Evolutionary conservation across 2,797 vertebrate species (phyloP).

Genomic region (Melanotaenia boesemani): DNA sequence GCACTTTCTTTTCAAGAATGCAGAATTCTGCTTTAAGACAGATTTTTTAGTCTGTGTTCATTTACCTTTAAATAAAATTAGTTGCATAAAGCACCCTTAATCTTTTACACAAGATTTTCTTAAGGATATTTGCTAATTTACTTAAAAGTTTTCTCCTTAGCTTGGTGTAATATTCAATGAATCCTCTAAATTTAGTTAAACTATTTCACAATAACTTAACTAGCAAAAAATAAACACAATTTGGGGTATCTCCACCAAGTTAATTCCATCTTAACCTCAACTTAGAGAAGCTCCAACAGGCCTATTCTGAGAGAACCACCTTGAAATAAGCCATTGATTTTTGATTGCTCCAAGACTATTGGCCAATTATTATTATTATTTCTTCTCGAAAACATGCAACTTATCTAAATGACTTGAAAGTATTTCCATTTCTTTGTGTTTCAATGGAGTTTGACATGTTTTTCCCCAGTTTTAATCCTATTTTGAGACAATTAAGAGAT

Average conservation of each 20-base stretch:
- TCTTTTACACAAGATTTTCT: neutral
- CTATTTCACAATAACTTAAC: neutral
- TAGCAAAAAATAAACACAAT: neutral
- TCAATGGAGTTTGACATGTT: neutral
- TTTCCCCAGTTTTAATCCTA: neutral
- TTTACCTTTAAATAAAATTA: neutral
- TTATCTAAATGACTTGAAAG: neutral
- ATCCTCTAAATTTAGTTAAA: neutral
- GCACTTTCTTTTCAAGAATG: neutral
- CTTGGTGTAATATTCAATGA: neutral
- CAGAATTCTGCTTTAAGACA: neutral
- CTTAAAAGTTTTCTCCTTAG: neutral
- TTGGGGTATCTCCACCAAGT: neutral
- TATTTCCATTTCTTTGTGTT: neutral
- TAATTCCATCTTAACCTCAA: neutral
- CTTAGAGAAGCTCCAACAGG: neutral
- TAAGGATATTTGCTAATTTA: neutral
- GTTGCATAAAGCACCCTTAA: neutral
- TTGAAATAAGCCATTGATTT: neutral
- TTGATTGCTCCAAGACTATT: neutral
- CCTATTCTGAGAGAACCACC: neutral
- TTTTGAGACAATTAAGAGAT: neutral
- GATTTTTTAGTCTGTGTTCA: neutral
- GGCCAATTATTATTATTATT: neutral
- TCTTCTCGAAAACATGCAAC: neutral